A percentile compares a stretch with the other conserved stretches of the same genome.
Conservation (phyloP, 1,140 invertebrate genomes). For the Papilio aristodemus region DNA sequence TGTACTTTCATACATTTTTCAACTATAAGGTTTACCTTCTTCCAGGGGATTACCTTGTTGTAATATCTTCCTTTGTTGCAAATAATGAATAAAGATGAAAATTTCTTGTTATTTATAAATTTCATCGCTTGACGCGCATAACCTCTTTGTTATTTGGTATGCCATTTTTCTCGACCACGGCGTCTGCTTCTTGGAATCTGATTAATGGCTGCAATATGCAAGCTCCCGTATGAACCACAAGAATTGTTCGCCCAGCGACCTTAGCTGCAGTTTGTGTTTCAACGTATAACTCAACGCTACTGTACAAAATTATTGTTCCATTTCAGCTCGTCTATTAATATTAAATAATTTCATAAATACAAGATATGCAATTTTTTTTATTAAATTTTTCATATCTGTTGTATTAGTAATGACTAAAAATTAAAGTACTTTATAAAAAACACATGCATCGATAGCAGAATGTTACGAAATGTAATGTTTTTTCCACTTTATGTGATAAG, state of each 20-base stretch:
- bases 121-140: not conserved
- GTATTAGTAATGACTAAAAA: too few species aligned
- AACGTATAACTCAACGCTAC: slow-evolving; percentile 43
- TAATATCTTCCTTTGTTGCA: too few species aligned
- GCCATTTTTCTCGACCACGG: slow-evolving; percentile 51
- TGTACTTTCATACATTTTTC: too few species aligned
- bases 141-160: slow-evolving; percentile 43
- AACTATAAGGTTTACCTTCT: too few species aligned
- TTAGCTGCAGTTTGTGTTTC: slow-evolving; percentile 45
- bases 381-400: too few species aligned
- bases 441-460: too few species aligned
- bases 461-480: too few species aligned
- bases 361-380: too few species aligned
- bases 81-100: not conserved
- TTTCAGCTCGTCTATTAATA: slow-evolving; percentile 30
- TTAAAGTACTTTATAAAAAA: too few species aligned
- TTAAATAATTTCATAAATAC: slow-evolving; percentile 14
- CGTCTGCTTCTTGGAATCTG: slow-evolving; percentile 51
- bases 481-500: too few species aligned
- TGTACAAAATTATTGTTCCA: slow-evolving; percentile 25
- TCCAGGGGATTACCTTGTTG: too few species aligned
- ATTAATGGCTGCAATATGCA: slow-evolving; percentile 69
- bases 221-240: slow-evolving; percentile 55
- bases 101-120: not conserved
- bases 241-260: slow-evolving; percentile 50